A percentile compares a stretch with the other conserved stretches of the same genome.
These are phyloP conservation scores for Acrocera orbiculus DNA, from an alignment of 2,888 invertebrate genomes.

Conservation along the genomic window DNA sequence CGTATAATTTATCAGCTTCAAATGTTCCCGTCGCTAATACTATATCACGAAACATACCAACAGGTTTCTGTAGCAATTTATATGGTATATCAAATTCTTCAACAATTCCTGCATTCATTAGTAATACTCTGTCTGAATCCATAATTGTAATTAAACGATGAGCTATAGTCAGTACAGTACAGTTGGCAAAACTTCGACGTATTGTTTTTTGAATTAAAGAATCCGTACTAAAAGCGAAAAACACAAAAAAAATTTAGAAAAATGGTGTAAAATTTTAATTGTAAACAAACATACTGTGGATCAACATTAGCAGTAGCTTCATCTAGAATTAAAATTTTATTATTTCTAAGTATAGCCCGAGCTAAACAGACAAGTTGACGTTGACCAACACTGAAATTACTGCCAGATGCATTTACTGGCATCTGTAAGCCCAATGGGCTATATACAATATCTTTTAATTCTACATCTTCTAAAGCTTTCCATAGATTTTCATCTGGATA, in stretches of 20 bases:
- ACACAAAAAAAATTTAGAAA: not conserved
- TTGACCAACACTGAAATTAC: conserved; percentile 45
- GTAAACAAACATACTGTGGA: conserved; percentile 24
- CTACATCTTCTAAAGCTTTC: conserved; percentile 54
- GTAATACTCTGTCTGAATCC: conserved; percentile 68
- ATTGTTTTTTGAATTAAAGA: conserved; percentile 62
- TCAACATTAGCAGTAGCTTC: conserved; percentile 50
- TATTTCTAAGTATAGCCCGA: conserved; percentile 59
- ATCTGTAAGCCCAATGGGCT: conserved; percentile 34
- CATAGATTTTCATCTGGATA: conserved; percentile 51
- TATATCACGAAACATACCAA: conserved; percentile 44
- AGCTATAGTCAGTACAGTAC: conserved; percentile 72
- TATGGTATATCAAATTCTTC: conserved; percentile 49
- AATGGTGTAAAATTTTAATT: not conserved
- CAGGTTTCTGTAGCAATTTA: conserved; percentile 36
- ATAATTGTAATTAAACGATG: conserved; percentile 79
- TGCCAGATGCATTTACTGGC: conserved; percentile 37
- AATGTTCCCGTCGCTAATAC: conserved; percentile 39
- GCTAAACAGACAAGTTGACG: conserved; percentile 62
- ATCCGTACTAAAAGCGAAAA: conserved; percentile 38
- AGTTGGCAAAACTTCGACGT: conserved; percentile 49
- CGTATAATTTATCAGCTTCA: conserved; percentile 13
- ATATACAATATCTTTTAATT: conserved; percentile 37
- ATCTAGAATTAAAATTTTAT: conserved; percentile 54
- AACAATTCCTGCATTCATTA: conserved; percentile 57